Conservation (phyloP, 2,797 vertebrate species). For the Trematomus bernacchii region DNA sequence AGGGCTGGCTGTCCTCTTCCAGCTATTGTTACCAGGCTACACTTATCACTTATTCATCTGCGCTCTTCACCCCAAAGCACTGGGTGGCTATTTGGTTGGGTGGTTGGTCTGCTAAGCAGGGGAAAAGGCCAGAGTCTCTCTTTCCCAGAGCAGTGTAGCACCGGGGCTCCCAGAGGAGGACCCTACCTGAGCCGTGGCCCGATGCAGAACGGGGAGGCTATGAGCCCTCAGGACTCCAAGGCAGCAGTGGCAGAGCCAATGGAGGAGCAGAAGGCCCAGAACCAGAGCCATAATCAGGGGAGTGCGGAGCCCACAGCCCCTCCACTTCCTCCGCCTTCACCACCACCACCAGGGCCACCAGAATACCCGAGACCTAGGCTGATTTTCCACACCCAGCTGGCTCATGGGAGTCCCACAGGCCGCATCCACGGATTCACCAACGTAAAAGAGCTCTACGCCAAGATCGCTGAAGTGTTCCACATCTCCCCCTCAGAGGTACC, state of each 20-base stretch:
- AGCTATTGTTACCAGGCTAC: constrained; percentile 80
- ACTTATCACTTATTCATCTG: constrained; percentile 87
- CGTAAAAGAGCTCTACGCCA: constrained; percentile 95
- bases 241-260: constrained; percentile 52
- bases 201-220: constrained; percentile 91
- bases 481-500: constrained; percentile 96
- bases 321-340: constrained; percentile 73
- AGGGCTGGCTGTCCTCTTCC: constrained; percentile 72
- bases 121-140: constrained; percentile 51
- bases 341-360: constrained; percentile 78
- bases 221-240: constrained; percentile 80
- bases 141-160: constrained; percentile 71
- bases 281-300: constrained; percentile 53
- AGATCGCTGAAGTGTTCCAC: constrained; percentile 95
- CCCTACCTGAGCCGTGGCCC: constrained; percentile 69
- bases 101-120: constrained; percentile 38
- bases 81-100: constrained; percentile 45
- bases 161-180: constrained; percentile 70
- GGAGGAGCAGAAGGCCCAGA: constrained; percentile 68
- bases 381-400: constrained; percentile 97
- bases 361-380: constrained; percentile 88
- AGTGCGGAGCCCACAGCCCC: constrained; percentile 55
- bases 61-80: constrained; percentile 55
- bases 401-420: constrained; percentile 95
- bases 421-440: constrained; percentile 97